Evolutionary conservation across 1,140 invertebrate species (phyloP), one percentile per base, ranked within the genome.

Genomic region (Calliphora vicina): DNA sequence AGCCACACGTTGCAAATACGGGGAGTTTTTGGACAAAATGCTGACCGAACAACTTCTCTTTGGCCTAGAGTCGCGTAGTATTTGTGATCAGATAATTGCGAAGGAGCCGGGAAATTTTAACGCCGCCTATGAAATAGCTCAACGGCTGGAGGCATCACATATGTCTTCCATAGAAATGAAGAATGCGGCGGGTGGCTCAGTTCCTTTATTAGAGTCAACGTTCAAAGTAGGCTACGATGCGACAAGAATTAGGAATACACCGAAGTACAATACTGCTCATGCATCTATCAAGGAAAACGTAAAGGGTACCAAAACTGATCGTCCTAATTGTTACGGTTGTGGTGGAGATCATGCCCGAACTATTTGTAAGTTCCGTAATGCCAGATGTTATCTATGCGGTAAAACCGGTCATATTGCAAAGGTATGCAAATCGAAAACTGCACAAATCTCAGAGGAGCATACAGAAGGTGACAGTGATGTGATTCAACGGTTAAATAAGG

Each of bases 351-450:
- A 81, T 27, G 15, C 3, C 25, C 43, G 80, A 81, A 61, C 23
- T n/a, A 2, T 57, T 6, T 81, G 43, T 26, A 81, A 61, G 12
- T 81, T 61, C 25, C 42, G 35, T 45, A 45, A 80, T 42, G 29
- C 76, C n/a, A 80, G 20, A 45, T 80, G 76, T 42, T 80, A 35
- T 80, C 26, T 26, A n/a, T 81, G 80, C 10, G 80, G 43, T 15
- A 81, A 25, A 27, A 25, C 25, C 3, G 80, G 50, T 25, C 80
- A 81, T 27, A 81, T 81, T 50, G 43, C 80, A 13, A 81, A 81
- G 50, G 80, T 81, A 2, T 81, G 80, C 50, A 57, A 61, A 25
- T 25, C 80, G 15, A 81, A 61, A 61, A 25, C 45, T 20, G 50
- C 8, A 17, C 50, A 81, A 25, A 61, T 81, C 25, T 25, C 80